A percentile compares a stretch with the other conserved stretches of the same genome.
Evolutionary conservation across 2,797 vertebrate genomes (phyloP).

Genomic region (Chloroceryle amazona): DNA sequence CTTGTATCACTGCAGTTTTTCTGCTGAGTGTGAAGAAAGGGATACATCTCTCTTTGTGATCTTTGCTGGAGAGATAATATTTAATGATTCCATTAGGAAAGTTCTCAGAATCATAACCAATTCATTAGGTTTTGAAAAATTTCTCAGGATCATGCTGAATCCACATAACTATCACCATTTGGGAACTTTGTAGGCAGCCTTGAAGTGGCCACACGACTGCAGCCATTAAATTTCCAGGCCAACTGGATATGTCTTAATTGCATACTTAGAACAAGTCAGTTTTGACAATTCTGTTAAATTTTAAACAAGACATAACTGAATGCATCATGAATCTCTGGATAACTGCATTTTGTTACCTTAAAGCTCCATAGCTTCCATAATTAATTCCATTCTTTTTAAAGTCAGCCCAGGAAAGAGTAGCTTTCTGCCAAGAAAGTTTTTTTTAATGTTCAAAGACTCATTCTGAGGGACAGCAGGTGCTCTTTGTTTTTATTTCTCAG

Average conservation of each 20-base stretch:
- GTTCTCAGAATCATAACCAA: not conserved
- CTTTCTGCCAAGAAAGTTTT: constrained; percentile 62
- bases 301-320: constrained; percentile 50
- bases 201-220: not conserved
- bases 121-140: not conserved
- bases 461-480: constrained; percentile 64
- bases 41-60: not conserved
- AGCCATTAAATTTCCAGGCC: not conserved
- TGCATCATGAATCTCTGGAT: constrained; percentile 14
- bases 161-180: not conserved
- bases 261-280: not conserved
- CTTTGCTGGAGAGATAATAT: not conserved
- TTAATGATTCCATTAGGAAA: not conserved
- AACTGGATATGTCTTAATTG: constrained; percentile 17
- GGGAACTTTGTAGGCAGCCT: not conserved
- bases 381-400: constrained; percentile 57
- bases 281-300: constrained; percentile 32
- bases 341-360: constrained; percentile 55
- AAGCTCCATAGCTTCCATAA: constrained; percentile 23
- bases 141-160: not conserved
- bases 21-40: not conserved
- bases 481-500: constrained; percentile 67
- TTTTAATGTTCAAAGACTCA: constrained; percentile 52
- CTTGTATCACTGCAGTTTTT: not conserved
- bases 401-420: constrained; percentile 31